A percentile compares a stretch with the other conserved stretches of the same genome.
Evolutionary conservation across 2,113 vertebrate species (phyloP).

Genomic region (Gorsachius goisagi): DNA sequence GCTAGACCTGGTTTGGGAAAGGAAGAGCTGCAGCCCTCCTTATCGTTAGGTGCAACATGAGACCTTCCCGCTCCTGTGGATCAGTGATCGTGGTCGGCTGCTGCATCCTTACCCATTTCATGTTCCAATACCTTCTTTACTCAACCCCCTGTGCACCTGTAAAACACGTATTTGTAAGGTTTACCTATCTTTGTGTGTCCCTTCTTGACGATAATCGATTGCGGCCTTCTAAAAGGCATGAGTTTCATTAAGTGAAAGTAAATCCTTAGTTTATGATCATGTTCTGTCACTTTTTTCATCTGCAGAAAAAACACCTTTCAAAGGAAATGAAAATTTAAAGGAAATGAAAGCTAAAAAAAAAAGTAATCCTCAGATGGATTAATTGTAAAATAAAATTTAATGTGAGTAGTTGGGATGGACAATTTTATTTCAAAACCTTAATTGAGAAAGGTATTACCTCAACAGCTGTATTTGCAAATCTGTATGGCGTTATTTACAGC

Average conservation of each 20-base stretch:
- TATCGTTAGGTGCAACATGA: neutral
- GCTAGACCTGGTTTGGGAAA: neutral
- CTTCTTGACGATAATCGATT: fast-evolving
- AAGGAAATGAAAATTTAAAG: neutral
- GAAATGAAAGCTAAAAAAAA: neutral
- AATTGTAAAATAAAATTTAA: conserved; percentile 4
- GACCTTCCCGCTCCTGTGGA: neutral
- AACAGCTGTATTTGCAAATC: conserved; percentile 17
- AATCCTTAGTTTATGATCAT: neutral
- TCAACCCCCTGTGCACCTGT: neutral
- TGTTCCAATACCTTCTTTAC: neutral
- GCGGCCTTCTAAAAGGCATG: neutral
- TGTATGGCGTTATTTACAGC: neutral
- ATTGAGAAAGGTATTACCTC: neutral
- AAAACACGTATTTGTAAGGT: neutral
- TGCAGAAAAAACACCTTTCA: neutral
- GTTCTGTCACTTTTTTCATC: neutral
- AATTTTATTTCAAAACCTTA: neutral
- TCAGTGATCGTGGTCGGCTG: neutral
- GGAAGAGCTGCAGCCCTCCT: conserved; percentile 24
- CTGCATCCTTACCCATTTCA: neutral
- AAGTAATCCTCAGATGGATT: neutral
- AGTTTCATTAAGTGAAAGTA: neutral
- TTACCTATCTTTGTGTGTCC: neutral
- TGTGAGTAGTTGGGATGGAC: neutral